Base-by-base conservation (phyloP, 2,888 invertebrate genomes). In the Scrobipalpa costella region DNA sequence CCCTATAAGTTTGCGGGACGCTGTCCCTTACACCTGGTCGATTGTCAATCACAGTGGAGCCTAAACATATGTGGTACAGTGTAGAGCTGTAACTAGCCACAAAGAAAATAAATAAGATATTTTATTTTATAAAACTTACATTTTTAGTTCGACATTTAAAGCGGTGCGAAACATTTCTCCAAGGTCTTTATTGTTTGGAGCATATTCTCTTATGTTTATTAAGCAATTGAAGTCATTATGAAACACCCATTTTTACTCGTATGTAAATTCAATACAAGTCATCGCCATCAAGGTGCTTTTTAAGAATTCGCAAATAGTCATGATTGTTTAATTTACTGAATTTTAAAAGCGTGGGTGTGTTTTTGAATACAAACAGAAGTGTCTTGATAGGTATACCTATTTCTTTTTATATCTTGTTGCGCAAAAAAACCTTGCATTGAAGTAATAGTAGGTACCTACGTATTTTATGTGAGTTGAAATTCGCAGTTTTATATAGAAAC, bases 221-320 rank as follows among this genome's bases (percentile, higher is more conserved):
- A 40, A 58, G 57, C 34, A 17, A 58, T 58, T 15, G 57, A 19
- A 58, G 33, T 27, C 36, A 7, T 36, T 36, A 58, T 19, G 33
- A 34, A 58, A 34, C 40, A 38, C 0, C 21, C 2, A 19, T 58
- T 58, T 57, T 58, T 58, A n/a, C n/a, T n/a, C n/a, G n/a, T n/a
- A 57, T 36, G 34, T 15, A 57, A 57, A 57, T 57, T 8, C 34
- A 19, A 19, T 57, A 9, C 34, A 19, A 19, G 27, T 52, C 50
- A 21, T 52, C 13, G 50, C 27, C 13, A 13, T 21, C 27, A 52
- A 52, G 27, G 5, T 21, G 50, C 11, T 52, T 52, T 52, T 52
- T 13, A 52, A 19, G 13, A 52, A 21, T 52, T 52, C 50, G 21
- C 50, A 52, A 52, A 52, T 52, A 52, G 50, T 52, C 50, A 13